These are phyloP conservation scores for Polypterus bichir DNA, from an alignment of 2,113 vertebrate genomes.

Conservation along the genomic window DNA sequence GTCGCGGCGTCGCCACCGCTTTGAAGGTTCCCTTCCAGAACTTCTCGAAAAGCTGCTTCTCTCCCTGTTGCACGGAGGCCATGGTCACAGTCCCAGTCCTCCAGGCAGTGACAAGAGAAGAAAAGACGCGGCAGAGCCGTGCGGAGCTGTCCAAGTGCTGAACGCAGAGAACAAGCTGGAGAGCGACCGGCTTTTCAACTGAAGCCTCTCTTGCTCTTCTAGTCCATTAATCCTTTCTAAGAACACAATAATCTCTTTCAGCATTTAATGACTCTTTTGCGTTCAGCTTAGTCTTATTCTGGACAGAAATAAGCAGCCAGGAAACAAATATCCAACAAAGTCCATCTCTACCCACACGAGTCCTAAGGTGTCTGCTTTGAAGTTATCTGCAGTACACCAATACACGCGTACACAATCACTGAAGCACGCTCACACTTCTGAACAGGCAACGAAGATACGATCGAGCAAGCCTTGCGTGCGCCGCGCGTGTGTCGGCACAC, in stretches of 20 bases:
- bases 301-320: too few species aligned
- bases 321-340: too few species aligned
- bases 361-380: not conserved
- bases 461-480: conserved; percentile 1
- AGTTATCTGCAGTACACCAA: not conserved
- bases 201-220: not conserved
- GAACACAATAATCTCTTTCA: too few species aligned
- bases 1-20: conserved; percentile 85
- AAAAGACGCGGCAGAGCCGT: not conserved
- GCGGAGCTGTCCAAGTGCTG: conserved; percentile 61
- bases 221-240: not conserved
- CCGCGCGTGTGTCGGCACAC: conserved; percentile 25
- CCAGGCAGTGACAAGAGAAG: not conserved
- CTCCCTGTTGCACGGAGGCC: conserved; percentile 59
- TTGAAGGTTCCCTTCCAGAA: conserved; percentile 95
- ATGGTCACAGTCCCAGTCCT: conserved; percentile 23
- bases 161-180: conserved; percentile 14
- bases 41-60: conserved; percentile 97
- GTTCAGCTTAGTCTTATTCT: too few species aligned
- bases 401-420: conserved; percentile 8
- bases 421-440: not conserved
- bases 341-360: too few species aligned
- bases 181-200: not conserved
- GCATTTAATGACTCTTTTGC: too few species aligned
- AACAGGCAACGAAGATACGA: too few species aligned